Evolutionary conservation across 37 sponge, comb jelly and placozoan genomes (phyloP), one percentile per base, ranked within the genome.

Genomic region (Cladorhizidae sp.): DNA sequence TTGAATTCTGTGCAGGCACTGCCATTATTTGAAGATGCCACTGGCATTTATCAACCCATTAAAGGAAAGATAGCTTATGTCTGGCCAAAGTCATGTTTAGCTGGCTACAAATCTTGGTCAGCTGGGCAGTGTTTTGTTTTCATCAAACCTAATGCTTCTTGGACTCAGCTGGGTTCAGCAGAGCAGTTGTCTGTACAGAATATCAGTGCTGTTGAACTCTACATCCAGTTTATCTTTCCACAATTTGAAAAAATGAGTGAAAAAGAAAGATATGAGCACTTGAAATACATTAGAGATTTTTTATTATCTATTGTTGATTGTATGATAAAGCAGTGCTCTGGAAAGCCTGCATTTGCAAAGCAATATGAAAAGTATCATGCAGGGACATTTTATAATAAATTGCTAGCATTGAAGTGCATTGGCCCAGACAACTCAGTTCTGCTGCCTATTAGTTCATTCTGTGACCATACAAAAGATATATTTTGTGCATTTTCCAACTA

Each of bases 1-100:
- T 6, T 38, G 8, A 2, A 77, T 2, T 9, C 18, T 14, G 37
- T 87, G 7, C 75, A 83, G 43, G 55, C 49, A 1, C 65, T 89
- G 1, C 89, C 89, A 57, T 28, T 89, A 1, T 89, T 84, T 75
- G 68, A 74, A 36, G 73, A 69, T 38, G 55, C 84, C 14, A 45
- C 51, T 33, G 85, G 85, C 0, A 64, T 29, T n/a, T 57, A 79
- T 22, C 65, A 37, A 55, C 1, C 69, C 37, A n/a, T 80, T 38
- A 18, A 20, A 28, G 85, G 70, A 41, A 70, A 42, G 31, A 54
- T 18, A 35, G 85, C 78, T 0, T 83, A 38, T 28, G 39, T 73
- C 20, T 89, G 89, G 89, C 80, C 80, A 1, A 67, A 3, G 8
- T 2, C 56, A 14, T 80, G 61, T 40, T 40, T n/a, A 23, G 40